These are phyloP conservation scores for Nycticryphes semicollaris DNA, from an alignment of 2,113 vertebrate species.

Conservation along the genomic window DNA sequence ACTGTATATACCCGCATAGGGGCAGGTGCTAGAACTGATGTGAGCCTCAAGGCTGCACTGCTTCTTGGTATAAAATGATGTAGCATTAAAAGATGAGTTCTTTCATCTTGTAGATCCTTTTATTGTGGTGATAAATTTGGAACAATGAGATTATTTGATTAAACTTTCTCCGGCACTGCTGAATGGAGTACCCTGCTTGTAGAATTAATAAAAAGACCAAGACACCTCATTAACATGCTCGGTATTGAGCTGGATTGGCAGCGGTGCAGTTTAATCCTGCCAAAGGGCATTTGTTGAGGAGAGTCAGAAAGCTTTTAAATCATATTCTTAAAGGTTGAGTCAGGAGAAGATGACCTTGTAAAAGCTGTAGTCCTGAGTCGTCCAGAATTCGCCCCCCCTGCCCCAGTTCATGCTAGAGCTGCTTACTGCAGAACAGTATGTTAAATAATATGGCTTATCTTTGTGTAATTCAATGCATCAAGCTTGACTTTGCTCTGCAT, in stretches of 20 bases:
- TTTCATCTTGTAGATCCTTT: constrained; percentile 6
- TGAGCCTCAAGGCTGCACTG: not conserved
- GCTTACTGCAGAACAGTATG: not conserved
- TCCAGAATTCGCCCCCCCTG: not conserved
- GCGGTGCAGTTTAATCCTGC: not conserved
- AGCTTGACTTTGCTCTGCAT: not conserved
- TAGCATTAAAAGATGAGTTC: not conserved
- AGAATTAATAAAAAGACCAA: constrained; percentile 60
- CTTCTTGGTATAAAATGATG: not conserved
- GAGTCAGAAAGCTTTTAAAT: constrained; percentile 44
- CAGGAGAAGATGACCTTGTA: constrained; percentile 23
- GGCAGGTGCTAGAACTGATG: not conserved
- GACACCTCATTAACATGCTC: constrained; percentile 46
- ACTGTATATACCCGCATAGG: not conserved
- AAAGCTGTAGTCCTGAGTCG: not conserved
- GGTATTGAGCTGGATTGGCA: constrained; percentile 41
- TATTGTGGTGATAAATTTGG: constrained; percentile 46
- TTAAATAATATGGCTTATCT: not conserved
- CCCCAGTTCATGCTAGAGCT: not conserved
- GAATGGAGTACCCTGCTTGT: constrained; percentile 40
- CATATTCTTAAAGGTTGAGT: constrained; percentile 29
- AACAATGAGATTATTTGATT: constrained; percentile 57
- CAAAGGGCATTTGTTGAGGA: not conserved
- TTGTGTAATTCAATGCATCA: not conserved
- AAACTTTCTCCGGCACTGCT: constrained; percentile 31